These are phyloP conservation scores for Agelastica alni DNA, from an alignment of 2,888 invertebrate genomes.

Conservation along the genomic window DNA sequence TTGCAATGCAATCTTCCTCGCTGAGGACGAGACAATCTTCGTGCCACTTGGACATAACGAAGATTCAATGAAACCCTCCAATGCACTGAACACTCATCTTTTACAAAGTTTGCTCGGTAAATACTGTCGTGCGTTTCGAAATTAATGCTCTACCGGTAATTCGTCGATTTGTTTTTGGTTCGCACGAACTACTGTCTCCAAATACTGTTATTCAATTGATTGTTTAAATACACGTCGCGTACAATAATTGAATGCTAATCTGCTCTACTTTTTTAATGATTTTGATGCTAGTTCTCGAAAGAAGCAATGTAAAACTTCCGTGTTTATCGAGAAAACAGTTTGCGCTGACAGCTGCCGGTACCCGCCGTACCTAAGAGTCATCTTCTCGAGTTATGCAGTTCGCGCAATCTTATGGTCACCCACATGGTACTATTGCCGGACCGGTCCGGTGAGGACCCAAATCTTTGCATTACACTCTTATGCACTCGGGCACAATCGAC, in stretches of 20 bases:
- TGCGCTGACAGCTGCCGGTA: conserved; percentile 19
- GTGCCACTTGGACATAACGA: conserved; percentile 53
- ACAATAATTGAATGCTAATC: too few species aligned
- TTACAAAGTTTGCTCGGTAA: too few species aligned
- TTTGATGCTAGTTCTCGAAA: too few species aligned
- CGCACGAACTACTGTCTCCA: too few species aligned
- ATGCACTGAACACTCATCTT: conserved; percentile 1
- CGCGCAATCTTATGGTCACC: conserved; percentile 29
- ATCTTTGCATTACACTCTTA: conserved; percentile 19
- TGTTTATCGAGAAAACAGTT: conserved; percentile 28
- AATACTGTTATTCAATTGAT: too few species aligned
- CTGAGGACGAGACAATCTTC: conserved; percentile 51
- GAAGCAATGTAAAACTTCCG: conserved; percentile 40
- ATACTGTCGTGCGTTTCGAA: too few species aligned
- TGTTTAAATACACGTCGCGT: too few species aligned
- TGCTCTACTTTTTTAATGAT: too few species aligned
- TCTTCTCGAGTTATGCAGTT: conserved; percentile 28
- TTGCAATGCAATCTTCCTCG: conserved; percentile 48
- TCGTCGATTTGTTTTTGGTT: too few species aligned
- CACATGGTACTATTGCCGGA: conserved; percentile 31
- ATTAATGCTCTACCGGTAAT: too few species aligned
- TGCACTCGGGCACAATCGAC: conserved; percentile 29
- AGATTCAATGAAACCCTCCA: conserved; percentile 34
- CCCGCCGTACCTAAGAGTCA: conserved; percentile 31
- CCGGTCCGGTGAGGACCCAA: conserved; percentile 27